Conservation (phyloP, 2,888 invertebrate genomes). For the Gymnoscelis rufifasciata region DNA sequence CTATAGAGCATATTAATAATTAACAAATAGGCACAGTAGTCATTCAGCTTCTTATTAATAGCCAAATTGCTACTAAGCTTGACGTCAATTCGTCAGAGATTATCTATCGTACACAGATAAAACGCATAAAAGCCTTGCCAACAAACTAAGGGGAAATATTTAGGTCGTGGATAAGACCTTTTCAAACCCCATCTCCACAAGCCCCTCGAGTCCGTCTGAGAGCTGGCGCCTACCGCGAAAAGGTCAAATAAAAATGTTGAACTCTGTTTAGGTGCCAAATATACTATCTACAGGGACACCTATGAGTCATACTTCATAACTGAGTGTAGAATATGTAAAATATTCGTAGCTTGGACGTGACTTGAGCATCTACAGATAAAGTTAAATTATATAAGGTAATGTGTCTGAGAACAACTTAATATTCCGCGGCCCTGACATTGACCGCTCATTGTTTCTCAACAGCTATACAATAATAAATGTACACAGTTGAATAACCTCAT, state of each 20-base stretch:
- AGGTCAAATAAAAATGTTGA: conserved; percentile 27
- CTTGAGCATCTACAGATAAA: no score
- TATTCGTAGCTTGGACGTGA: no score
- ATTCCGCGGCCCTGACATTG: not conserved
- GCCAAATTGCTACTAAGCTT: no score
- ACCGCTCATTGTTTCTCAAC: not conserved
- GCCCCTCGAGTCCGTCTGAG: conserved; percentile 6
- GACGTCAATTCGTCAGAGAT: no score
- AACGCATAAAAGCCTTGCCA: no score
- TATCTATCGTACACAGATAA: no score
- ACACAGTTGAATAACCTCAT: not conserved
- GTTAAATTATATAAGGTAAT: no score
- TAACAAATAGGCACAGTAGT: no score
- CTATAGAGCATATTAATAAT: no score
- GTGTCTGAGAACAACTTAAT: not conserved
- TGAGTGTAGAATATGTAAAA: no score
- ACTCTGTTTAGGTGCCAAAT: conserved; percentile 13
- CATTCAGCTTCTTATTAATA: no score
- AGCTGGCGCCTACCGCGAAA: conserved; percentile 25
- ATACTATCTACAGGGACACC: not conserved
- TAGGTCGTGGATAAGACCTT: conserved; percentile 15
- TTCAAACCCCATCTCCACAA: conserved; percentile 13
- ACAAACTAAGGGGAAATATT: not conserved
- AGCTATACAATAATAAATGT: not conserved
- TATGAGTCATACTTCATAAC: not conserved